Percentiles rank a stretch among this genome's conserved stretches.
Evolutionary conservation across 2,113 vertebrate genomes (phyloP).

Genomic region (Poeciliopsis prolifica): DNA sequence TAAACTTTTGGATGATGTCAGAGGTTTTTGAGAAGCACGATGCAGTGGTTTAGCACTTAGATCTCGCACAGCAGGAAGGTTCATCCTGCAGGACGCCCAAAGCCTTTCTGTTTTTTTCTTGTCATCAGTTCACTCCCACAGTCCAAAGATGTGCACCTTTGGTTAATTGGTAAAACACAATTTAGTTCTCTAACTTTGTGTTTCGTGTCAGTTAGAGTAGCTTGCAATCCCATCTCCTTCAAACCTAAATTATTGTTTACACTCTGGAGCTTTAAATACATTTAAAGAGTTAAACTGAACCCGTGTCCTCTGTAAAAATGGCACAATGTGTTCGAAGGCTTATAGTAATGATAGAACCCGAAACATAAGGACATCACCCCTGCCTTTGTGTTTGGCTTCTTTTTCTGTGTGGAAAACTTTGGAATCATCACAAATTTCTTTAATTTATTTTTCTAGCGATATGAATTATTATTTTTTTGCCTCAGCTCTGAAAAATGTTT

Average conservation of each 20-base stretch:
- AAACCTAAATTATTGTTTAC: conserved; percentile 2
- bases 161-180: background rate
- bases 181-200: background rate
- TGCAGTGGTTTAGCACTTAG: background rate
- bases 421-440: conserved; percentile 11
- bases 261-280: conserved; percentile 12
- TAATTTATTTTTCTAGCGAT: conserved; percentile 24
- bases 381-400: conserved; percentile 3
- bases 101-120: background rate
- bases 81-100: background rate
- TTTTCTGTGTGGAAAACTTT: conserved; percentile 20
- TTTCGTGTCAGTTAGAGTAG: background rate
- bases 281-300: conserved; percentile 19
- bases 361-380: background rate
- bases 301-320: conserved; percentile 27
- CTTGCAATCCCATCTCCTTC: background rate
- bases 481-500: conserved; percentile 17
- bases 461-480: conserved; percentile 16
- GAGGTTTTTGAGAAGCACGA: background rate
- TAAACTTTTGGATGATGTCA: background rate
- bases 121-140: background rate
- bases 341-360: background rate
- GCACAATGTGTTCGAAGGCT: conserved; percentile 22
- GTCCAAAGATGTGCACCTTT: background rate
- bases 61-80: background rate